Conservation (phyloP, 2,888 invertebrate species). For the Epirrita christyi region DNA sequence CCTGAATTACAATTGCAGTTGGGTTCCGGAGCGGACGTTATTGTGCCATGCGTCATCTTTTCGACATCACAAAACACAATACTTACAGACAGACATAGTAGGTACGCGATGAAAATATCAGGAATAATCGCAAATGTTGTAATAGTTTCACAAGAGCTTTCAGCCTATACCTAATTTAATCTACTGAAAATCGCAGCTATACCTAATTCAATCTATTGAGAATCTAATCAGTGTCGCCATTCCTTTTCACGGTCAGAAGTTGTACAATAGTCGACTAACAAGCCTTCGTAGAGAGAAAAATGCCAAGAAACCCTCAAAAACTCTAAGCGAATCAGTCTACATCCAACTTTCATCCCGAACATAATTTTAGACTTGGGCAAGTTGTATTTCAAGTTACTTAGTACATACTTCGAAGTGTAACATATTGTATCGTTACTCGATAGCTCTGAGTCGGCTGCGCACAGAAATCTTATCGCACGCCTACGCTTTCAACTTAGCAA, state of each 20-base stretch:
- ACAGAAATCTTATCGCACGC: constrained; percentile 63
- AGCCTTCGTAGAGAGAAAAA: neutral
- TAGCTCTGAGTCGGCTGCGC: constrained; percentile 32
- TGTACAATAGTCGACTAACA: constrained; percentile 1
- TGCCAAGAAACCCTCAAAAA: constrained; percentile 5
- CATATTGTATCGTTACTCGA: constrained; percentile 18
- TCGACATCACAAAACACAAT: constrained; percentile 44
- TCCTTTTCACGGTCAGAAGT: neutral
- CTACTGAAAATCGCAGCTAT: neutral
- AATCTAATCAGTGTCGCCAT: no score
- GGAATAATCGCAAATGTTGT: constrained; percentile 2
- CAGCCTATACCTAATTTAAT: neutral
- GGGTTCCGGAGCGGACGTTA: constrained; percentile 59
- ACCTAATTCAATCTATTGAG: neutral
- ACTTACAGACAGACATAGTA: constrained; percentile 23
- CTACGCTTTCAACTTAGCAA: constrained; percentile 62
- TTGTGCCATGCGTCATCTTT: constrained; percentile 66
- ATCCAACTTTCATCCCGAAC: constrained; percentile 10
- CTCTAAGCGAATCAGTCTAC: constrained; percentile 4
- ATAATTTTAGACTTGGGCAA: constrained; percentile 7
- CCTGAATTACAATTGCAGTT: constrained; percentile 71
- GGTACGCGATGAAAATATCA: constrained; percentile 20
- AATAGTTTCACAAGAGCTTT: constrained; percentile 7
- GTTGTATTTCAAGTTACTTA: constrained; percentile 15
- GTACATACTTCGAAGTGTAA: constrained; percentile 13